Evolutionary conservation across 2,797 vertebrate genomes (phyloP), one percentile per base, ranked within the genome.

Genomic region (Agapornis canus): DNA sequence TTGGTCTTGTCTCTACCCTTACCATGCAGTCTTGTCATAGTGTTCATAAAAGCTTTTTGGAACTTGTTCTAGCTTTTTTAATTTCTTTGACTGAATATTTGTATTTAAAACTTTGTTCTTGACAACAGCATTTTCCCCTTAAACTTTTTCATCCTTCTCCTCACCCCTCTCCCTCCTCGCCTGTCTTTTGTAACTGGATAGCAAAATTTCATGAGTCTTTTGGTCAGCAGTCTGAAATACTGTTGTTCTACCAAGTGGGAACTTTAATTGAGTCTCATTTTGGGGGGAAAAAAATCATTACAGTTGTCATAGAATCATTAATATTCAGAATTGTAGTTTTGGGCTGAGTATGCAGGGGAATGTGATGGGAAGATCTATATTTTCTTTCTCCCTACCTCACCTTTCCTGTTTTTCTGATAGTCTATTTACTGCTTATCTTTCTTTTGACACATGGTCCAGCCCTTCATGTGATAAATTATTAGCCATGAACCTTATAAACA

Each of bases 381-480:
- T 89, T 94, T 77, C 65, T 88, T 94, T 82, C 61, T 90, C 27
- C 23, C 13, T 73, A 19, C 43, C n/a, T 89, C 29, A 43, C 45
- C 65, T 90, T 87, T 76, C 63, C 25, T 70, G 32, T 35, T 89
- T 89, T 81, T 81, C 76, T 89, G 79, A 71, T 39, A 73, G 64
- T 89, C 56, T 2, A 4, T 73, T 89, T 92, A 59, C 1, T 1
- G 59, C 65, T 91, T 75, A 23, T 26, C 35, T 82, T 48, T 90
- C 68, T 95, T 81, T 52, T 94, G 83, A 77, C 82, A 78, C 78
- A 31, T 71, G 42, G 45, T 73, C 39, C 29, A 88, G 42, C 51
- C 54, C 84, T 94, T 75, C 63, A 45, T 69, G 85, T 87, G 90
- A 77, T 90, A 82, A 95, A 73, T 84, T 92, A 79, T 79, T 96